Percentiles rank a stretch among this genome's conserved stretches.
These are phyloP conservation scores for Synergus gifuensis DNA, from an alignment of 2,888 invertebrate species.

Conservation along the genomic window DNA sequence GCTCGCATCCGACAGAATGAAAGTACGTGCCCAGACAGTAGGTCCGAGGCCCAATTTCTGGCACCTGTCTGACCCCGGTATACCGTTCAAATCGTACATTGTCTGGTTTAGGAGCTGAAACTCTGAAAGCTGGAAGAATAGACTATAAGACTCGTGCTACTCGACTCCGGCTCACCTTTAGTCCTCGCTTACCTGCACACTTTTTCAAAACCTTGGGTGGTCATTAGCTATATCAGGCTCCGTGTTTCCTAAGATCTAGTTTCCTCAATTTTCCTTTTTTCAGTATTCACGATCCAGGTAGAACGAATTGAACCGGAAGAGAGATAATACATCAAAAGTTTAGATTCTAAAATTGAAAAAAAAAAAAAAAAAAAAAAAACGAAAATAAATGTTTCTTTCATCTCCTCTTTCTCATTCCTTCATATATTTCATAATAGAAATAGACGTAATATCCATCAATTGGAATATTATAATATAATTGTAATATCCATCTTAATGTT, in stretches of 20 bases:
- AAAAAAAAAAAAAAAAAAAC: too few species aligned
- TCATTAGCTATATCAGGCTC: constrained; percentile 10
- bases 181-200: neutral
- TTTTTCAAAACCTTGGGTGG: constrained; percentile 24
- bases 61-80: constrained; percentile 15
- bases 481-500: too few species aligned
- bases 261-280: constrained; percentile 18
- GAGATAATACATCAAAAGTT: neutral
- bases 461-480: too few species aligned
- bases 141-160: constrained; percentile 22
- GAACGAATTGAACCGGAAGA: constrained; percentile 30
- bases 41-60: constrained; percentile 22
- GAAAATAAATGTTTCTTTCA: neutral
- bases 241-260: neutral
- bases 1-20: neutral
- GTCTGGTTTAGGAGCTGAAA: neutral
- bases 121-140: neutral
- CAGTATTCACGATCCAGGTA: neutral
- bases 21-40: constrained; percentile 17
- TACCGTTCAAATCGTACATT: neutral
- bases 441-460: too few species aligned
- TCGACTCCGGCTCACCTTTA: constrained; percentile 17
- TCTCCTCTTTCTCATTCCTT: neutral
- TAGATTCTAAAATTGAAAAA: neutral
- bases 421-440: too few species aligned